Evolutionary conservation across 2,888 invertebrate genomes (phyloP), one percentile per base, ranked within the genome.

Genomic region (Cerastis leucographa): DNA sequence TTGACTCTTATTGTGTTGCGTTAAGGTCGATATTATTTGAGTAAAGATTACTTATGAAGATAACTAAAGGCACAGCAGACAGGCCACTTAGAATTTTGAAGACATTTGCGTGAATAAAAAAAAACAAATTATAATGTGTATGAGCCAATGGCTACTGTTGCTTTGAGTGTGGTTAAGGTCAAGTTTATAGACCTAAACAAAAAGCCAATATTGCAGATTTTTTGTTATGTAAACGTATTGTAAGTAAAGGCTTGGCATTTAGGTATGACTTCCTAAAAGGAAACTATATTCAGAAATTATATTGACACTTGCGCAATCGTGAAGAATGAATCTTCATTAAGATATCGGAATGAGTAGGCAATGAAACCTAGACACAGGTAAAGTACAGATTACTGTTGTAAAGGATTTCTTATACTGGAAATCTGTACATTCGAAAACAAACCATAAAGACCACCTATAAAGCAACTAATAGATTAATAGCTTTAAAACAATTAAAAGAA

Each of bases 111-210:
- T 64, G 51, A 0, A 54, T 65, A 81, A 76, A 72, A 82, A n/a
- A 85, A 76, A 85, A 85, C 71, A 82, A 51, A 62, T 59, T 71
- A 44, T 61, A 6, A 69, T 44, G n/a, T 29, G 59, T 81, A 85
- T 81, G 62, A 62, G 71, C 49, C 44, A 83, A 83, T 83, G 29
- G 71, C 83, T 69, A 76, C 82, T 83, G 82, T 76, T 22, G 61
- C n/a, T 49, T 65, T 54, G n/a, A 22, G 46, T 68, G 5, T 9
- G 6, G 3, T n/a, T 49, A 59, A 81, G 85, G 85, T 82, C 82
- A 81, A 69, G 71, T 25, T 35, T 54, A 54, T 40, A 67, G 7
- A 42, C 14, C 14, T 65, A 29, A 49, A 51, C 25, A 69, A 51
- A 56, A 75, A 59, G 56, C 12, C 1, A 75, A 76, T 76, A 66